A percentile compares a stretch with the other conserved stretches of the same genome.
phyloP scores from a whole-genome alignment of 1,140 invertebrate genomes.

The Diachasma alloeum region DNA sequence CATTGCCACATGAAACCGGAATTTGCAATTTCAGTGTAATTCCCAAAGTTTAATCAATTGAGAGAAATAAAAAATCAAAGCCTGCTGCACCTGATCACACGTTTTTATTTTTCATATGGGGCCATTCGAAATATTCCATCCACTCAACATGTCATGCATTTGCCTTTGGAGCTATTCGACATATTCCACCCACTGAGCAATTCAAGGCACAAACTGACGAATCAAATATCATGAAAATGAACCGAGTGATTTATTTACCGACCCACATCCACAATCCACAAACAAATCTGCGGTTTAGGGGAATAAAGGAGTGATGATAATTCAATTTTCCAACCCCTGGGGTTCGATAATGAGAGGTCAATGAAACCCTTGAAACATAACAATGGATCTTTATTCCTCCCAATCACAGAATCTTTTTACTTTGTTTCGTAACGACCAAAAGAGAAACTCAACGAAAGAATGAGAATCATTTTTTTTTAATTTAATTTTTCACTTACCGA shows the following conservation, averaged over 20 bases:
- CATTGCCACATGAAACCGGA: too few species aligned
- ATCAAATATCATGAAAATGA: background rate
- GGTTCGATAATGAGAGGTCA: background rate
- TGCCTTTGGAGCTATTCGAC: too few species aligned
- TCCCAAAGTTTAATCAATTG: too few species aligned
- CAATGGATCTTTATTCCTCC: background rate
- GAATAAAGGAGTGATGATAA: background rate
- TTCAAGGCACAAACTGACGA: too few species aligned
- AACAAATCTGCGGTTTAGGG: constrained; percentile 23
- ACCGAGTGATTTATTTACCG: background rate
- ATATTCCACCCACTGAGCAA: too few species aligned
- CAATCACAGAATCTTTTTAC: background rate
- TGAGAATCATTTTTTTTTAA: background rate
- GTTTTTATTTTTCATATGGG: too few species aligned
- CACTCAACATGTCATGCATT: too few species aligned
- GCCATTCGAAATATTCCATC: too few species aligned
- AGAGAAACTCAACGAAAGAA: background rate
- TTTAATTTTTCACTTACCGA: constrained; percentile 40
- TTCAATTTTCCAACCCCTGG: background rate
- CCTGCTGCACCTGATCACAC: too few species aligned
- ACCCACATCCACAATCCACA: constrained; percentile 31
- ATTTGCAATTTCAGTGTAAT: too few species aligned
- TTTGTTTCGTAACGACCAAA: background rate
- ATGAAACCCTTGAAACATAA: background rate
- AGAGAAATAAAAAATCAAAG: too few species aligned